These are phyloP conservation scores for Coryphaenoides rupestris DNA, from an alignment of 2,113 vertebrate species.

Conservation along the genomic window DNA sequence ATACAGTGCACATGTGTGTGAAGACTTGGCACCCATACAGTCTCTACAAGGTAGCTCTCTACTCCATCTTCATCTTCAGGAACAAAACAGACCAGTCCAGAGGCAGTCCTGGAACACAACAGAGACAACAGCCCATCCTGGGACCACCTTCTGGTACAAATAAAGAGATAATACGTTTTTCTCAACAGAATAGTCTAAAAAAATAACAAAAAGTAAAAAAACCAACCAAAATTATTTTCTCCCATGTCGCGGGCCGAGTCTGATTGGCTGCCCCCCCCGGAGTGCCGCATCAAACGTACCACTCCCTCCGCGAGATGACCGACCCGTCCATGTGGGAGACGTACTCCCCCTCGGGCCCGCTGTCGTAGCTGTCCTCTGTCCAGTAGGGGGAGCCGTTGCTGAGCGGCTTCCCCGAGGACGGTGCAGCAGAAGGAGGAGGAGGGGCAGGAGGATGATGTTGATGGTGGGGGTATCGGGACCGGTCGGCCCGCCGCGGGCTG, in stretches of 20 bases:
- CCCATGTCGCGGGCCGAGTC: not conserved
- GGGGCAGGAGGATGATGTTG: too few species aligned
- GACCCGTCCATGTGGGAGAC: slow-evolving; percentile 96
- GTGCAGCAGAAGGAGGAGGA: slow-evolving; percentile 56
- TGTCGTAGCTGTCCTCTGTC: slow-evolving; percentile 84
- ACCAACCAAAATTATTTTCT: not conserved
- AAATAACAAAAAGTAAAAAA: too few species aligned
- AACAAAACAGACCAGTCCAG: slow-evolving; percentile 28
- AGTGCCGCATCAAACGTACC: slow-evolving; percentile 82
- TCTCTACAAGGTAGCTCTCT: too few species aligned
- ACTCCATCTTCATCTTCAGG: too few species aligned
- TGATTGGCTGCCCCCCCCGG: slow-evolving; percentile 9
- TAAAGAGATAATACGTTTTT: slow-evolving; percentile 16
- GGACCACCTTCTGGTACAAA: not conserved
- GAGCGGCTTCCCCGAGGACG: slow-evolving; percentile 51
- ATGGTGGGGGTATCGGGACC: too few species aligned
- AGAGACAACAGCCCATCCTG: not conserved
- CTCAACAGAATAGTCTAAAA: slow-evolving; percentile 12
- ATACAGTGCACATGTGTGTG: not conserved
- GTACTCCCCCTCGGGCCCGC: slow-evolving; percentile 87
- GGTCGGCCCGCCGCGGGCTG: slow-evolving; percentile 51
- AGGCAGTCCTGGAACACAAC: slow-evolving; percentile 20
- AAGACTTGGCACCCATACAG: too few species aligned
- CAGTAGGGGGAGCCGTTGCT: slow-evolving; percentile 81
- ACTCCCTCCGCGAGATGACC: slow-evolving; percentile 96